Evolutionary conservation across 2,113 vertebrate genomes (phyloP).

Genomic region (Benthochromis sp.): DNA sequence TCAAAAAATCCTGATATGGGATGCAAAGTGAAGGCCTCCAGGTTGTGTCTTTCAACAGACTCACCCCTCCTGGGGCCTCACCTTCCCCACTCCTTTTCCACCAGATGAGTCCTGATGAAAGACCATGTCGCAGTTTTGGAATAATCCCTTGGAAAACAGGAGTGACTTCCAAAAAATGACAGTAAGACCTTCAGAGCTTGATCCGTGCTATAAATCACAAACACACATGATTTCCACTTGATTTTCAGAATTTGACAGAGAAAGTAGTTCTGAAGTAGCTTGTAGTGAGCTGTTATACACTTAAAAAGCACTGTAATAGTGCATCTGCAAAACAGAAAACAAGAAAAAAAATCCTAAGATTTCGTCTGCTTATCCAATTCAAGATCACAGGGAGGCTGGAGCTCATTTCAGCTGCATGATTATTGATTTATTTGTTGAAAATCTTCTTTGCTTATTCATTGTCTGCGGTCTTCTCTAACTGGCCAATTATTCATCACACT

Average conservation of each 20-base stretch:
- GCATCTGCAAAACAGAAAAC: neutral
- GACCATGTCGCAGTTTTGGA: conserved; percentile 25
- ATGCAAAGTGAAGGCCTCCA: conserved; percentile 23
- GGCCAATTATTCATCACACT: neutral
- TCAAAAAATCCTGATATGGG: conserved; percentile 4
- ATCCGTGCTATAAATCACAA: neutral
- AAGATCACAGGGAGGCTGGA: neutral
- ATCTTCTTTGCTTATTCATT: neutral
- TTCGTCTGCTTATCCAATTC: neutral
- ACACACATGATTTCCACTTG: conserved; percentile 1
- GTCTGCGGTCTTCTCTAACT: neutral
- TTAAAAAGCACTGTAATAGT: neutral
- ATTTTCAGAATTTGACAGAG: neutral
- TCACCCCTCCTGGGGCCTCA: conserved; percentile 34
- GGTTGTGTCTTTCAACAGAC: conserved; percentile 43
- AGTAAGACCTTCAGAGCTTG: neutral
- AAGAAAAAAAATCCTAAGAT: neutral
- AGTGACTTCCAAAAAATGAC: conserved; percentile 12
- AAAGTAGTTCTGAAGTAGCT: neutral
- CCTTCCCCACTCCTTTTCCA: conserved; percentile 30
- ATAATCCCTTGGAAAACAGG: conserved; percentile 26
- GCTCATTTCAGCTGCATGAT: neutral
- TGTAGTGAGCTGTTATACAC: neutral
- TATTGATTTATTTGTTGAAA: neutral
- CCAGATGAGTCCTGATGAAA: conserved; percentile 34